phyloP scores from a whole-genome alignment of 1,140 invertebrate genomes.

The Leptonema lineaticorne region DNA sequence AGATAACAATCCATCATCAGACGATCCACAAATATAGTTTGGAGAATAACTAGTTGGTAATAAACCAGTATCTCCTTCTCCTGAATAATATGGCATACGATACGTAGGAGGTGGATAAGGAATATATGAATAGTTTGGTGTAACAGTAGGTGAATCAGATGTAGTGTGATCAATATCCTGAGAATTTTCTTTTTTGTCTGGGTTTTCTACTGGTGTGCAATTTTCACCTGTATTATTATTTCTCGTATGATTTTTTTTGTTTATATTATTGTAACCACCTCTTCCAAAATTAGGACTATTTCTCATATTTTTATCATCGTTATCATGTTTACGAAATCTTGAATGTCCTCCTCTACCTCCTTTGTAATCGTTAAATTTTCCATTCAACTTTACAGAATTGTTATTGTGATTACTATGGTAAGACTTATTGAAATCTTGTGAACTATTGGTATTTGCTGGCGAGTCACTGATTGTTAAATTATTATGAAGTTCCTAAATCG shows the following conservation, averaged over 20 bases:
- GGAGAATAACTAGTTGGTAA: slow-evolving; percentile 33
- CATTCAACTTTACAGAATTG: not conserved
- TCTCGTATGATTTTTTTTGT: slow-evolving; percentile 12
- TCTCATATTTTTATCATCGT: slow-evolving; percentile 13
- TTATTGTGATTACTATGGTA: slow-evolving; percentile 11
- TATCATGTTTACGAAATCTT: slow-evolving; percentile 3
- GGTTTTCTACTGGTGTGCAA: not conserved
- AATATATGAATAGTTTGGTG: not conserved
- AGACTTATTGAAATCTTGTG: slow-evolving; percentile 21
- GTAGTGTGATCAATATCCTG: not conserved
- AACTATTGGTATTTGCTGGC: slow-evolving; percentile 1
- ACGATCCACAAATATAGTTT: slow-evolving; percentile 37
- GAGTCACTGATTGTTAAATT: slow-evolving; percentile 32
- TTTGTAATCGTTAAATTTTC: slow-evolving; percentile 21
- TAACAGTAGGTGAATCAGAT: not conserved
- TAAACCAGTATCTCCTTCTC: not conserved
- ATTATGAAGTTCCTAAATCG: slow-evolving; percentile 35
- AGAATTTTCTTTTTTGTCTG: slow-evolving; percentile 3
- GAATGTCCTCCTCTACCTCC: slow-evolving; percentile 13
- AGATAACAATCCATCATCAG: not conserved
- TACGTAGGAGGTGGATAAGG: slow-evolving; percentile 35
- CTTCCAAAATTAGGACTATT: not conserved
- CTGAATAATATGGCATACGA: slow-evolving; percentile 29
- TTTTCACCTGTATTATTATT: not conserved
- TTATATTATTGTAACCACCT: slow-evolving; percentile 14